phyloP scores from a whole-genome alignment of 2,888 invertebrate species.

The Epinotia brunnichana region DNA sequence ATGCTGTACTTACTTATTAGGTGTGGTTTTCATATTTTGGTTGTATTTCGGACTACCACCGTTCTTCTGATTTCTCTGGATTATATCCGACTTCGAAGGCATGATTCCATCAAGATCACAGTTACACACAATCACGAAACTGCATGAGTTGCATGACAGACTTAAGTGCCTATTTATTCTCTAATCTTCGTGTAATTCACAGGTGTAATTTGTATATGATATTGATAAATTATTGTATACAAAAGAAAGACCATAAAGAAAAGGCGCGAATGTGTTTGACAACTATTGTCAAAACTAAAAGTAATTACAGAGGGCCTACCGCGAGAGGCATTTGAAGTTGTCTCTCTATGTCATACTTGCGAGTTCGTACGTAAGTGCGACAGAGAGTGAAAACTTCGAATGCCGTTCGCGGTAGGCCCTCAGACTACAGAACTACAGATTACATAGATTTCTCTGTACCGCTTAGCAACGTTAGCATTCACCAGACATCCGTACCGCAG shows the following conservation, averaged over 20 bases:
- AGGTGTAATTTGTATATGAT: neutral
- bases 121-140: neutral
- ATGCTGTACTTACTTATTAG: constrained; percentile 27
- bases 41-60: constrained; percentile 29
- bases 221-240: neutral
- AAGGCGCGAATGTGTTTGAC: constrained; percentile 15
- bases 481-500: no score
- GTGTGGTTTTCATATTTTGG: constrained; percentile 18
- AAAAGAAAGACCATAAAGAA: neutral
- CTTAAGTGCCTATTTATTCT: neutral
- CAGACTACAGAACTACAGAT: no score
- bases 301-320: no score
- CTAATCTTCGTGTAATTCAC: neutral
- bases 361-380: no score
- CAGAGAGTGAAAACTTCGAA: no score
- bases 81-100: constrained; percentile 23
- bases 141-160: neutral
- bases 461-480: neutral
- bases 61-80: constrained; percentile 12
- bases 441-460: neutral
- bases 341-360: no score
- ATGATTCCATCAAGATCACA: constrained; percentile 14
- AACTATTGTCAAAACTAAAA: neutral
- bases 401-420: no score
- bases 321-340: no score